A percentile compares a stretch with the other conserved stretches of the same genome.
These are phyloP conservation scores for Heliconius hortense DNA, from an alignment of 2,888 invertebrate genomes.

Conservation along the genomic window DNA sequence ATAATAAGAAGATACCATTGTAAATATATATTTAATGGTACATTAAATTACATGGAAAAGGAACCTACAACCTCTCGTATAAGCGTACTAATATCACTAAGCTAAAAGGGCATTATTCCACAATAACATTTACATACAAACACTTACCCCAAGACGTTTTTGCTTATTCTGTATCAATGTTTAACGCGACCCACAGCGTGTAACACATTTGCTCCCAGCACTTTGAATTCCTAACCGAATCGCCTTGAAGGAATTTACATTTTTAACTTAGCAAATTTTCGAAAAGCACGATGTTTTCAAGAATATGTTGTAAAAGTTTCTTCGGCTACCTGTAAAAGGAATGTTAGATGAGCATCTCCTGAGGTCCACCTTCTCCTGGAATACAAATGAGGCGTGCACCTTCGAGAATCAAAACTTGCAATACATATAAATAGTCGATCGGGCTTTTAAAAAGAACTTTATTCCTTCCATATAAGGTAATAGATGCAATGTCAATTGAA, in stretches of 20 bases:
- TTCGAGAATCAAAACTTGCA: conserved; percentile 39
- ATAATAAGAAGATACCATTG: too few species aligned
- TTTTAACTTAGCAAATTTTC: conserved; percentile 39
- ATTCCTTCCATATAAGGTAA: background rate
- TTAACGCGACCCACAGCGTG: conserved; percentile 4
- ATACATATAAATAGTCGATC: conserved; percentile 38
- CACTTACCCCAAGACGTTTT: background rate
- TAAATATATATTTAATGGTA: too few species aligned
- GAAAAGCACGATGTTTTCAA: conserved; percentile 32
- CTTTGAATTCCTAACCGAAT: conserved; percentile 18
- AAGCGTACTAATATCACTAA: background rate
- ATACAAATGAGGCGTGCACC: conserved; percentile 52
- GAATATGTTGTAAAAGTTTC: conserved; percentile 46
- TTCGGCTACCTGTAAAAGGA: conserved; percentile 52
- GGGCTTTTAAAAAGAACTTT: conserved; percentile 14
- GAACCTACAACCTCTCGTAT: background rate
- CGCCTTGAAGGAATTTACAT: conserved; percentile 34
- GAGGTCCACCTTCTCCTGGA: conserved; percentile 47
- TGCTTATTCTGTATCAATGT: conserved; percentile 2
- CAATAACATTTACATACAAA: conserved; percentile 1
- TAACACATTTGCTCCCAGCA: conserved; percentile 20
- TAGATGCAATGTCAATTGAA: background rate
- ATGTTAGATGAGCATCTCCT: conserved; percentile 51
- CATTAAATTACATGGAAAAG: background rate
- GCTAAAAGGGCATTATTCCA: background rate